These are phyloP conservation scores for Silurus meridionalis DNA, from an alignment of 2,113 vertebrate genomes.

Conservation along the genomic window DNA sequence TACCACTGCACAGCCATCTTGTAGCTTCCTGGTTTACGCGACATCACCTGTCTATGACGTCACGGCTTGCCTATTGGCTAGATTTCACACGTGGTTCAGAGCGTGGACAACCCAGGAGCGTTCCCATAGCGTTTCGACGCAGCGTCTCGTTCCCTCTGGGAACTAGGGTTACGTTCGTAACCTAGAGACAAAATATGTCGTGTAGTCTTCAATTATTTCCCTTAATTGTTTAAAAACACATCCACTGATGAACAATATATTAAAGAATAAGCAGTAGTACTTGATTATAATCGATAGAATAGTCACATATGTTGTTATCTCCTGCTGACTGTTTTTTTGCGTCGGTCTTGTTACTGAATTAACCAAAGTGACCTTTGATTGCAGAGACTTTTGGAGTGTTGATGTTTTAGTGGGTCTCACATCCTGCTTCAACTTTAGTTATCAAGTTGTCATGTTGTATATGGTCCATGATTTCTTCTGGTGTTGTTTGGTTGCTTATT, in stretches of 20 bases:
- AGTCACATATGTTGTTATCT: not conserved
- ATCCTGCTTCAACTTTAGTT: not conserved
- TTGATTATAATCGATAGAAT: not conserved
- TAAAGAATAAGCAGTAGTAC: not conserved
- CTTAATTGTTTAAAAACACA: not conserved
- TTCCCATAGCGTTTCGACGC: no score
- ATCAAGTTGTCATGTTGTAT: not conserved
- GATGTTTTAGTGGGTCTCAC: not conserved
- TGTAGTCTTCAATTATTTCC: not conserved
- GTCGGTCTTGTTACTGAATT: not conserved
- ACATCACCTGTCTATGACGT: no score
- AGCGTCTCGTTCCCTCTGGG: no score
- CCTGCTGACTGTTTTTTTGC: not conserved
- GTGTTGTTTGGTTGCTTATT: not conserved
- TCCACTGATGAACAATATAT: not conserved
- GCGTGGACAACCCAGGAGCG: no score
- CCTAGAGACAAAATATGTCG: no score
- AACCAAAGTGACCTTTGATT: not conserved
- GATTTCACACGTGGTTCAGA: no score
- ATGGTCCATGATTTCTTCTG: not conserved
- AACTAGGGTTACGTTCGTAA: no score
- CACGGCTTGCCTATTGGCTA: no score
- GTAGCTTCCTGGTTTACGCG: no score
- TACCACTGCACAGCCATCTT: no score
- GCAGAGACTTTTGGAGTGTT: not conserved